Base-by-base conservation (phyloP, 2,888 invertebrate genomes). In the Drosophila mayaguana region DNA sequence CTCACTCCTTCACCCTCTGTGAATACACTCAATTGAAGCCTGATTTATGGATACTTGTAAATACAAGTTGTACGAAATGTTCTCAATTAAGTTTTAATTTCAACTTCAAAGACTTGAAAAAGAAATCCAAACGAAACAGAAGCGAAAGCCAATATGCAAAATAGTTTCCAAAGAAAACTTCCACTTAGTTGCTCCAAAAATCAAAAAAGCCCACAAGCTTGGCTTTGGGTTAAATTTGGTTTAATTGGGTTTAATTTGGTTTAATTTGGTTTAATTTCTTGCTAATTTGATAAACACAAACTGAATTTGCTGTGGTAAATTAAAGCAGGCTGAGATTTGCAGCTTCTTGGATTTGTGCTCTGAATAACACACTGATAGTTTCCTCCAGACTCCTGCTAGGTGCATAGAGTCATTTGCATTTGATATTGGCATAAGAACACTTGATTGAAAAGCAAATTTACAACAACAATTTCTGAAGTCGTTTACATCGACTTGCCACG, bases 11-110 rank as follows among this genome's bases (percentile, higher is more conserved):
- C 8, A 12, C 40, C 2, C n/a, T 48, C 36, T 2, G 43, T 46
- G 22, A 36, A 51, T 40, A 43, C 65, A 55, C 67, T 72, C 60
- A 50, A 45, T 60, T 73, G 38, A 61, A 42, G 63, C 16, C 50
- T 53, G 48, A 42, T 59, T 62, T 38, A 68, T 56, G 48, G 43
- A 38, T 20, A 32, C 43, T 46, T 25, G 40, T 38, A 46, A 60
- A 43, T 43, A 51, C 56, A 12, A 56, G 55, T 56, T 36, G 34
- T 32, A 34, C 38, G 18, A 42, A 71, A 71, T 72, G 55, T 7
- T 32, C 18, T 45, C 70, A 77, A 77, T 75, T 79, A 60, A 50
- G 55, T 65, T 65, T 50, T 18, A 53, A 40, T 50, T 42, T 9
- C 38, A 18, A 57, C 53, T 48, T 48, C 34, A 71, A 60, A 75